Percentiles rank a stretch among this genome's conserved stretches.
These are phyloP conservation scores for Gymnarchus niloticus DNA, from an alignment of 2,113 vertebrate species.

Conservation along the genomic window DNA sequence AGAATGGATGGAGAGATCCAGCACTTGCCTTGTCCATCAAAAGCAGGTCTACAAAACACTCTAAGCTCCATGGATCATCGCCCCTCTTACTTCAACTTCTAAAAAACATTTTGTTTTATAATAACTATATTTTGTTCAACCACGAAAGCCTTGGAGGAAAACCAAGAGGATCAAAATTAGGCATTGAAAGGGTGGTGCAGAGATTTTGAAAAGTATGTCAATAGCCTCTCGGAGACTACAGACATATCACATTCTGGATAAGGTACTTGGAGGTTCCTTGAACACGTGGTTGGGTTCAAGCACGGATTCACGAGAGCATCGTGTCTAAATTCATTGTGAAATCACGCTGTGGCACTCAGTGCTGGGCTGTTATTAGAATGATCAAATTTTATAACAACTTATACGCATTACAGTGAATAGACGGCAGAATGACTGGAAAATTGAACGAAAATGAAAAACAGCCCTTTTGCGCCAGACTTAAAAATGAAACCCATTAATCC, in stretches of 20 bases:
- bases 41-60: conserved; percentile 54
- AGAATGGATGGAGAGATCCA: conserved; percentile 61
- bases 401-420: conserved; percentile 20
- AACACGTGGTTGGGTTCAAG: background rate
- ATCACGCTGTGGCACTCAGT: background rate
- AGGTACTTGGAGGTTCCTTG: background rate
- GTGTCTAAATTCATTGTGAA: background rate
- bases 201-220: background rate
- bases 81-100: conserved; percentile 39
- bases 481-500: conserved; percentile 44
- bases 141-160: background rate
- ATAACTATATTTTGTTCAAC: conserved; percentile 1
- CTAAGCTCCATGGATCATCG: conserved; percentile 55
- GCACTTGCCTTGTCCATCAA: conserved; percentile 56
- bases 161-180: background rate
- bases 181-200: background rate
- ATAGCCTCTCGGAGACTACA: background rate
- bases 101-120: conserved; percentile 26
- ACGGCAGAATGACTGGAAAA: conserved; percentile 22
- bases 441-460: conserved; percentile 27
- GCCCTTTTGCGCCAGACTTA: conserved; percentile 33
- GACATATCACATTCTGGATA: background rate
- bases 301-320: conserved; percentile 1
- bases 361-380: conserved; percentile 7
- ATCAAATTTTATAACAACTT: conserved; percentile 13